phyloP scores from a whole-genome alignment of 2,888 invertebrate species.

The Charanyca ferruginea region DNA sequence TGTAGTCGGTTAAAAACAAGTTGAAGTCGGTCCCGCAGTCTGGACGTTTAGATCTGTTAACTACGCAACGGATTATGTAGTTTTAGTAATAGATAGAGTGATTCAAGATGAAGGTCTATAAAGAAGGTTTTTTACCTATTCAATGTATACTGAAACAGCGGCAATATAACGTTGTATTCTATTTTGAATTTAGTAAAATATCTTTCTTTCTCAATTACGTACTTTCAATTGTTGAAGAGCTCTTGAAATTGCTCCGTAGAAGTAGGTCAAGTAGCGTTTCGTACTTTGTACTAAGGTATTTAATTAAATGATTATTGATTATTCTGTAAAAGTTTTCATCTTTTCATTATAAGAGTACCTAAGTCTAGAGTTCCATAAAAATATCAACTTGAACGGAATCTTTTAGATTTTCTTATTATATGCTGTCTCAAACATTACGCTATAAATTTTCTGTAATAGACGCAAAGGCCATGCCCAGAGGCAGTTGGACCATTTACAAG shows the following conservation, averaged over 20 bases:
- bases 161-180: background rate
- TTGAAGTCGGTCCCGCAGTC: too few relatives aligned
- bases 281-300: background rate
- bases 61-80: too few relatives aligned
- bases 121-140: too few relatives aligned
- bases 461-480: background rate
- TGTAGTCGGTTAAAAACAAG: too few relatives aligned
- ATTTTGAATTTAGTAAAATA: background rate
- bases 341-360: too few relatives aligned
- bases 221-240: conserved; percentile 3
- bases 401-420: background rate
- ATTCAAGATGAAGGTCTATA: too few relatives aligned
- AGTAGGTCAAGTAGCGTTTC: background rate
- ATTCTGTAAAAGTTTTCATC: too few relatives aligned
- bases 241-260: background rate
- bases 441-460: background rate
- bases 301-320: background rate
- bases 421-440: background rate
- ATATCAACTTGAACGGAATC: background rate
- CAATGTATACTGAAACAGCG: too few relatives aligned
- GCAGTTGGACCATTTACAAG: background rate
- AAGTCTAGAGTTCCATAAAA: too few relatives aligned
- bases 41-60: too few relatives aligned
- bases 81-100: too few relatives aligned
- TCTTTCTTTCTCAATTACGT: conserved; percentile 9